Base-by-base conservation (phyloP, 2,888 invertebrate genomes). In the Acleris cristana region DNA sequence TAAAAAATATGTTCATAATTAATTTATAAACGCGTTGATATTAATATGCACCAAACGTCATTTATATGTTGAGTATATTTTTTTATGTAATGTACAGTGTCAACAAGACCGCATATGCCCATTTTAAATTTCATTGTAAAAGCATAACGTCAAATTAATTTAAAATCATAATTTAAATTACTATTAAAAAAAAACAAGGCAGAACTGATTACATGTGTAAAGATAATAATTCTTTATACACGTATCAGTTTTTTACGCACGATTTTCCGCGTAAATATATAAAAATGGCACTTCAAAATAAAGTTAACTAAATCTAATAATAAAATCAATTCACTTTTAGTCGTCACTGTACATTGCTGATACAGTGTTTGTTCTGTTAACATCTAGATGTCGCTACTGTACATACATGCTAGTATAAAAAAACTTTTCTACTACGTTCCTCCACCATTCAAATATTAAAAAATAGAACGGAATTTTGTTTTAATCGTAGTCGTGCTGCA, bases 1-100 rank as follows among this genome's bases (percentile, higher is more conserved):
- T 77, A 73, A 76, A 78, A 72, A 72, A 76, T 68, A 63, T 53
- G 45, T 44, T 48, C 23, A 57, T 52, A 62, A 64, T 52, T 65
- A 58, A 30, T 12, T 21, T 21, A 16, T 48, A 49, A 51, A 48
- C 51, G 21, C 34, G 56, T 55, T 53, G 52, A 62, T 26, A 26
- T 26, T 56, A 45, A 52, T 62, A 52, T 48, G 66, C 45, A 62
- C 30, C 61, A 55, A 40, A 49, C 34, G 54, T 60, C 40, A 51
- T 49, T 19, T 10, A 44, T 49, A 49, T 40, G 56, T 40, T 21
- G 16, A 26, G n/a, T 48, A 14, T 45, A 30, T 53, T 58, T 30
- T 30, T 52, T 19, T 45, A n/a, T 49, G n/a, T 60, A 12, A 61
- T 66, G 56, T 55, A 55, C 30, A 66, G 56, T 61, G 56, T 23